phyloP scores from a whole-genome alignment of 2,113 vertebrate species.

The Tapirus terrestris region DNA sequence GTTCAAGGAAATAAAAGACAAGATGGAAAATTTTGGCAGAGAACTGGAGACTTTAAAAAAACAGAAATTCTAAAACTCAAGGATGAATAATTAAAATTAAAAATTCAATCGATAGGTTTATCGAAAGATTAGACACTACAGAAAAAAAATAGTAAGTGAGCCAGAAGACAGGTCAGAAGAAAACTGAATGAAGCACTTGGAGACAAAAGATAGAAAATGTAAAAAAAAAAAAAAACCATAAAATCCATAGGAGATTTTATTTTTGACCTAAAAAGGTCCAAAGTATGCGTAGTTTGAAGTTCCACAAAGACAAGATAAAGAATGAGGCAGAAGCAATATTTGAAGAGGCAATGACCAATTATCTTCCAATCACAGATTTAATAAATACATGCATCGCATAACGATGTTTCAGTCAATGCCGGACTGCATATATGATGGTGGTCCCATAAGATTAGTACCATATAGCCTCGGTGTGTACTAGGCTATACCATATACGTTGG shows the following conservation, averaged over 20 bases:
- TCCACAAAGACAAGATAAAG: neutral
- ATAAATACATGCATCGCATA: neutral
- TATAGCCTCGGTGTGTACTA: no score
- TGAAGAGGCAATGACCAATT: neutral
- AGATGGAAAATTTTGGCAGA: neutral
- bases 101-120: neutral
- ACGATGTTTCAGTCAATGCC: no score
- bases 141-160: neutral
- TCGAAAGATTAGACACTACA: neutral
- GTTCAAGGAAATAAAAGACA: neutral
- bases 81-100: constrained; percentile 7
- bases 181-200: neutral
- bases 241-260: neutral
- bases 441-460: no score
- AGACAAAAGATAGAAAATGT: neutral
- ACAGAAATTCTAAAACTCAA: neutral
- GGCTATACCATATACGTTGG: no score
- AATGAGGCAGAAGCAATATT: neutral
- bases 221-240: neutral
- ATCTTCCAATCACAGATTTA: neutral
- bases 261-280: neutral
- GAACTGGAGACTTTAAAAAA: neutral
- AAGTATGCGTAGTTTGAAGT: neutral
- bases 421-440: no score
- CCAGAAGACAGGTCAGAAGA: neutral